phyloP scores from a whole-genome alignment of 2,113 vertebrate genomes.

The Lanius collurio region DNA sequence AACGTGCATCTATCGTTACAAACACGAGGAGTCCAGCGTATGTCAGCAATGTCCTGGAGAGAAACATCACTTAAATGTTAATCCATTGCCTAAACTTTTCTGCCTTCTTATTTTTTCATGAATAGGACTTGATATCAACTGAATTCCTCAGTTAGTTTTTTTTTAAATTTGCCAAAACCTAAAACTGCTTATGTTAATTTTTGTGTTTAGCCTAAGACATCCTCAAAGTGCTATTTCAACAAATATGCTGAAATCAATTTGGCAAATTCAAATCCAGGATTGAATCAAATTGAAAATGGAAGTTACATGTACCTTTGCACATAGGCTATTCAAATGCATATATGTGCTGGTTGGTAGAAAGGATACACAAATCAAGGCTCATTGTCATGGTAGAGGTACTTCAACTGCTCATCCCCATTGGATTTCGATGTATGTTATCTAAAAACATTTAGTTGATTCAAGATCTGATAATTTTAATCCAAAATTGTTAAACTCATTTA shows the following conservation, averaged over 20 bases:
- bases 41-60: conserved; percentile 56
- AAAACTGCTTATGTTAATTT: conserved; percentile 33
- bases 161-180: background rate
- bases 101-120: conserved; percentile 27
- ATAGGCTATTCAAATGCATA: background rate
- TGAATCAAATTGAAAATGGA: background rate
- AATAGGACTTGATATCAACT: background rate
- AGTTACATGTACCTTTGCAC: background rate
- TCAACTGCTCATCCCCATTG: background rate
- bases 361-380: fast-evolving
- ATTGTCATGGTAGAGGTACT: background rate
- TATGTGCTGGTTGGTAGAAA: background rate
- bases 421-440: background rate
- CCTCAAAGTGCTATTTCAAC: background rate
- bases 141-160: conserved; percentile 26
- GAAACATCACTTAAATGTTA: conserved; percentile 60
- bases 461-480: background rate
- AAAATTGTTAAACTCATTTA: background rate
- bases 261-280: background rate
- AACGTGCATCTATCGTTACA: conserved; percentile 34
- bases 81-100: conserved; percentile 54
- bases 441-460: background rate
- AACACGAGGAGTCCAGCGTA: conserved; percentile 22
- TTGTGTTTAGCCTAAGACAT: conserved; percentile 47
- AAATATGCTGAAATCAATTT: background rate